Base-by-base conservation (phyloP, 2,113 vertebrate genomes). In the Lasiurus cinereus region DNA sequence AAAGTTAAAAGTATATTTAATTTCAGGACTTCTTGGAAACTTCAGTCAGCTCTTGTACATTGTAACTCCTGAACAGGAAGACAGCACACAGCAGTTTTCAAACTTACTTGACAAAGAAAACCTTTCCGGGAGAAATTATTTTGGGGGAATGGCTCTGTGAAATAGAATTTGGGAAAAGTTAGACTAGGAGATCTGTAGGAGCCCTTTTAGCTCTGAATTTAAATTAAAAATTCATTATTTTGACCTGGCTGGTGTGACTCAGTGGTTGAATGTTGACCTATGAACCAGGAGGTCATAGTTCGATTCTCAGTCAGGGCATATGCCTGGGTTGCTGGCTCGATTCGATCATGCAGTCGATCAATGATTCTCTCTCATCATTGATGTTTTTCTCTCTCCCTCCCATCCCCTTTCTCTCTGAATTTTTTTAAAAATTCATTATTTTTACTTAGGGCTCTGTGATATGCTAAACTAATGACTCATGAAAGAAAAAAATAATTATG, bases 121-220 rank as follows among this genome's bases (percentile, higher is more conserved):
- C 3, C 8, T 46, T 46, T 39, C 39, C 39, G 24, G 31, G 48
- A 73, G 14, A 8, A 8, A 13, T 21, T 48, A 0, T 59, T 64
- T 36, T 73, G 5, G 46, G 48, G 16, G 24, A 83, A 33, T 6
- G 14, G 22, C 33, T 77, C 21, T 82, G 6, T 77, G 67, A 43
- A 77, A 70, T 7, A 56, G 82, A 84, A 27, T 80, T 72, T n/a
- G 39, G 52, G 78, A 7, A 52, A 90, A 54, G 43, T 82, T 52
- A 77, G 39, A 48, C 70, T 78, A 39, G 33, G 84, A 43, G 5
- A 62, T n/a, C 24, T 39, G 10, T 4, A 52, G 70, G 70, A 24
- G 67, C 13, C 10, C 66, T 77, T 46, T 72, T 12, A 74, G 59
- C 31, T 73, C 33, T n/a, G 52, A 85, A 19, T 83, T 74, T 83